Conservation (phyloP, 2,888 invertebrate genomes). For the Drosophila paracracens region DNA sequence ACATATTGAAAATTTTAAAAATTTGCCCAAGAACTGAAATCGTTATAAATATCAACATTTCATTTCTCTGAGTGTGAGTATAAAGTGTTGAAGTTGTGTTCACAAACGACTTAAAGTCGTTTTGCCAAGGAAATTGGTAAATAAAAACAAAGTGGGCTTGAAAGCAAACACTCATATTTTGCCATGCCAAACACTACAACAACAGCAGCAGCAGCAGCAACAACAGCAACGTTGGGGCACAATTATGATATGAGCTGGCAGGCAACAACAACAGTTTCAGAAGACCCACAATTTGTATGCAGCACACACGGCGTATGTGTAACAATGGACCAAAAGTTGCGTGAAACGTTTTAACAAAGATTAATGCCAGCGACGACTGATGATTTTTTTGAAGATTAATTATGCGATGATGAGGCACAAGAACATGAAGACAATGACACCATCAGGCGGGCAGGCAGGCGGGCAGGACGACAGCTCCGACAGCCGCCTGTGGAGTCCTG, state of each 20-base stretch:
- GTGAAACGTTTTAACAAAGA: conserved; percentile 80
- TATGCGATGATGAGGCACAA: conserved; percentile 79
- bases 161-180: conserved; percentile 52
- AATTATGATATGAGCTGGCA: conserved; percentile 61
- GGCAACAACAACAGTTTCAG: conserved; percentile 23
- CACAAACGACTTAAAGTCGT: conserved; percentile 64
- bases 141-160: conserved; percentile 71
- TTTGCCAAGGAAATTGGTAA: conserved; percentile 66
- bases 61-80: background rate
- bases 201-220: conserved; percentile 14
- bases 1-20: background rate
- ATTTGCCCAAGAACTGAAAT: background rate
- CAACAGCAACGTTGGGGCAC: conserved; percentile 31
- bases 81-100: conserved; percentile 55
- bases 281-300: conserved; percentile 67
- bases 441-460: conserved; percentile 25
- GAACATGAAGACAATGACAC: conserved; percentile 70
- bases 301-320: conserved; percentile 73
- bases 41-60: background rate
- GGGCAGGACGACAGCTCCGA: conserved; percentile 8
- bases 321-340: conserved; percentile 75
- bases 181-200: conserved; percentile 43
- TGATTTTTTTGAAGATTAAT: conserved; percentile 83
- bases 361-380: conserved; percentile 80
- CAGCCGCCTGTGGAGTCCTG: conserved; percentile 58